Evolutionary conservation across 2,113 vertebrate genomes (phyloP), one percentile per base, ranked within the genome.

Genomic region (Hippolais icterina): DNA sequence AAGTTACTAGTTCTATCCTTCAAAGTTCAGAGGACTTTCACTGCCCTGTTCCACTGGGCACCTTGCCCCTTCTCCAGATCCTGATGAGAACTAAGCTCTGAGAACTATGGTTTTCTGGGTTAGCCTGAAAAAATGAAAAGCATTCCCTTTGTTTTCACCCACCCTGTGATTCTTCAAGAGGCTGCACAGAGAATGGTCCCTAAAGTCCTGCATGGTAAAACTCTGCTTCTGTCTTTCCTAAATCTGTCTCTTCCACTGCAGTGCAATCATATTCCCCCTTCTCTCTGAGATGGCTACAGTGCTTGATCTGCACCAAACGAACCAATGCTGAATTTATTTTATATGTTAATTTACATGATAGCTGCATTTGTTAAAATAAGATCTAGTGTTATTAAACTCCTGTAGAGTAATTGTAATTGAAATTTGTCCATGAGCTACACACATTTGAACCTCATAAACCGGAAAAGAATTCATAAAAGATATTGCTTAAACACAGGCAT

Each of bases 331-430:
- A 65, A 89, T 89, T 93, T 93, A 86, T 94, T 86, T 89, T 74
- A 46, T 77, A 65, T 47, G 68, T 7, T 92, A 66, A 90, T 87
- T 93, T 86, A 86, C 64, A 81, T 47, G 78, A 90, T 79, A 68
- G 75, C 74, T 92, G 66, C 59, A 60, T 89, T 90, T 0, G 0
- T 92, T 95, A 89, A 92, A 96, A 88, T 88, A 50, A 83, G 82
- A 77, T 86, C 63, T 65, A 65, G 24, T 77, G 56, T 74, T 91
- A 93, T 93, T 92, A 90, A 93, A 85, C 65, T 93, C 78, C 72
- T 87, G 65, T 82, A 92, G 91, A 79, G 83, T 77, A 92, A 93
- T 74, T 90, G 66, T 93, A 75, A 92, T 84, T 89, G 84, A 91
- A 94, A 91, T 87, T n/a, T 89, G 28, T 83, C 70, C 77, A 91